These are phyloP conservation scores for Clarias pachynema DNA, from an alignment of 2,797 vertebrate species.

Conservation along the genomic window DNA sequence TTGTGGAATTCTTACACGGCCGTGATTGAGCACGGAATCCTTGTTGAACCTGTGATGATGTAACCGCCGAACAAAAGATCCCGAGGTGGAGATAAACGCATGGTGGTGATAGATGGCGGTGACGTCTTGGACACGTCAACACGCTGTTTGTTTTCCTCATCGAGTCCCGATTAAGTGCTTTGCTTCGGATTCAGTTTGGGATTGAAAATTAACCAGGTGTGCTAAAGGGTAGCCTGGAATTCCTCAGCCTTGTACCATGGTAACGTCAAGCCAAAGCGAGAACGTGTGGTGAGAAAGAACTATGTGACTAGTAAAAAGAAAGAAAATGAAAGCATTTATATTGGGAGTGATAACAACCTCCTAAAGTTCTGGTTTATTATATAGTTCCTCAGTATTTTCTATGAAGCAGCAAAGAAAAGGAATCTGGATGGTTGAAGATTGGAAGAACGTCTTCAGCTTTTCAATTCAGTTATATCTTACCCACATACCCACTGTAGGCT, in stretches of 20 bases:
- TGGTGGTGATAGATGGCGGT: neutral
- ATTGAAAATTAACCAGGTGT: constrained; percentile 6
- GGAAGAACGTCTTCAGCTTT: neutral
- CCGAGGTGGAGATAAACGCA: constrained; percentile 12
- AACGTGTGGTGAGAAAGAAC: neutral
- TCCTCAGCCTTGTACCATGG: neutral
- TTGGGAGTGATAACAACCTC: neutral
- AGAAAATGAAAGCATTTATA: neutral
- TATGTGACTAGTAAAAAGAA: too few species aligned
- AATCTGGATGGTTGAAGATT: neutral
- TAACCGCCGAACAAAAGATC: constrained; percentile 36
- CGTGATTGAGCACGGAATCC: neutral
- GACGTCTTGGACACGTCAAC: neutral
- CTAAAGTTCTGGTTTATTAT: neutral
- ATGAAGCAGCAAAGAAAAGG: neutral
- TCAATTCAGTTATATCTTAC: neutral
- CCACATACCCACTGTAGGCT: neutral
- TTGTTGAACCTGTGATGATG: constrained; percentile 23
- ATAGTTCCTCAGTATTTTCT: neutral
- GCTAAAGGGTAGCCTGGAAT: neutral
- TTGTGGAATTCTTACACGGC: neutral
- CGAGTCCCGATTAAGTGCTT: neutral
- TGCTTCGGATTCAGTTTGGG: neutral
- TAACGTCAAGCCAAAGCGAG: neutral
- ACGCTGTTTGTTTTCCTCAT: neutral